Evolutionary conservation across 2,797 vertebrate species (phyloP), one percentile per base, ranked within the genome.

Genomic region (Craterocephalus amniculus): DNA sequence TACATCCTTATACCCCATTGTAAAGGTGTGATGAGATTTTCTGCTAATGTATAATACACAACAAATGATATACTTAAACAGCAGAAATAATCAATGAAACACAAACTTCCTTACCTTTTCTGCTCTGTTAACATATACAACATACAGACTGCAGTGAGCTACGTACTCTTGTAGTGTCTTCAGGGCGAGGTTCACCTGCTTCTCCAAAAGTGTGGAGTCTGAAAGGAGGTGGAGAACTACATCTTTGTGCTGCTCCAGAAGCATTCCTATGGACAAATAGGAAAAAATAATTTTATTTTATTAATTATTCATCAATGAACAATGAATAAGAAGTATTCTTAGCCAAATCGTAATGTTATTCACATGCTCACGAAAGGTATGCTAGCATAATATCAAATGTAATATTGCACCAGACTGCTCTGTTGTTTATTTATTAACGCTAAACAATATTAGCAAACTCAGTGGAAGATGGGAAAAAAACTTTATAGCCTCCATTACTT

Each of bases 231-330:
- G 90, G 65, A 92, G 81, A 55, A 95, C 85, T 0, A 81, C 83
- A 27, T 94, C 88, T 80, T 92, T 93, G 45, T 92, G 90, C 86
- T 95, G 94, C 78, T 95, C 95, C 65, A 95, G 85, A 63, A 95
- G 84, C 95, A 95, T 95, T 40, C 95, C 95, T 95, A 64, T 43
- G 36, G 4, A 65, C 32, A n/a, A 65, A 60, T 6, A 70, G 24
- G 22, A 56, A 51, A 27, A 40, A 24, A 8, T 32, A 29, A 2
- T 6, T 52, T 29, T 27, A 18, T 12, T 51, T 4, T 34, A 26
- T 20, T 31, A 55, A 43, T 24, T 18, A 35, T 16, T 55, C 24
- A 14, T 26, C 8, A 35, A 38, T 43, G 3, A 38, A 45, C 56
- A 48, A 51, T 35, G 14, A 9, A 58, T 24, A 14, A 2, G 6